These are phyloP conservation scores for Hippasteria phrygiana DNA, from an alignment of 53 echinoderm and acorn worm genomes.

Conservation along the genomic window DNA sequence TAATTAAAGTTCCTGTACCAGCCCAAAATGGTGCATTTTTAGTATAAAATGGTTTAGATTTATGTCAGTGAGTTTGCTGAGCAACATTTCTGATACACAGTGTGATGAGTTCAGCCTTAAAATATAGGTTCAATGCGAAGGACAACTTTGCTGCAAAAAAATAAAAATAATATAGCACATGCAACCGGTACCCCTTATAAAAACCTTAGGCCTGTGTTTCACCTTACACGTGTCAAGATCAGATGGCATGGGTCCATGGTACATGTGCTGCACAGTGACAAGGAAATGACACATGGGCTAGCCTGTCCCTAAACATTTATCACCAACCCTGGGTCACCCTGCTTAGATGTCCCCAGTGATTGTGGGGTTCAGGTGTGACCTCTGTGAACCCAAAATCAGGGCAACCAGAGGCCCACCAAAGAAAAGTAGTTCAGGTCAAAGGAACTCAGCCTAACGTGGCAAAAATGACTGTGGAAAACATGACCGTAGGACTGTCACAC, in stretches of 20 bases:
- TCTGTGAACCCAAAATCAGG: neutral
- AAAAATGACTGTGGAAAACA: neutral
- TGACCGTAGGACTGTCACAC: too few species aligned
- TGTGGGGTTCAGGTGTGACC: neutral
- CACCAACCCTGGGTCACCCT: neutral
- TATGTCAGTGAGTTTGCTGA: too few species aligned
- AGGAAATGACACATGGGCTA: constrained; percentile 54
- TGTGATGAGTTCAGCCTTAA: too few species aligned
- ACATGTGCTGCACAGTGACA: neutral
- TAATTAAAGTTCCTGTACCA: too few species aligned
- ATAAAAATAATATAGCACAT: too few species aligned
- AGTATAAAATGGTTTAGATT: too few species aligned
- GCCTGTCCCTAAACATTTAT: constrained; percentile 23
- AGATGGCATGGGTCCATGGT: neutral
- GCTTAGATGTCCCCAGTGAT: neutral
- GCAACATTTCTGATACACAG: too few species aligned
- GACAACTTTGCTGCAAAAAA: too few species aligned
- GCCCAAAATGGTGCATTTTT: too few species aligned
- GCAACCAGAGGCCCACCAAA: neutral
- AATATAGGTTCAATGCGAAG: too few species aligned
- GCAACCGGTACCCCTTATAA: too few species aligned
- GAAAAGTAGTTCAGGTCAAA: constrained; percentile 19
- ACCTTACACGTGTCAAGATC: neutral
- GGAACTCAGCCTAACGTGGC: neutral
- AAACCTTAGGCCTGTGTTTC: too few species aligned